Evolutionary conservation across 2,888 invertebrate genomes (phyloP), one percentile per base, ranked within the genome.

Genomic region (Oscheius myriophilus): DNA sequence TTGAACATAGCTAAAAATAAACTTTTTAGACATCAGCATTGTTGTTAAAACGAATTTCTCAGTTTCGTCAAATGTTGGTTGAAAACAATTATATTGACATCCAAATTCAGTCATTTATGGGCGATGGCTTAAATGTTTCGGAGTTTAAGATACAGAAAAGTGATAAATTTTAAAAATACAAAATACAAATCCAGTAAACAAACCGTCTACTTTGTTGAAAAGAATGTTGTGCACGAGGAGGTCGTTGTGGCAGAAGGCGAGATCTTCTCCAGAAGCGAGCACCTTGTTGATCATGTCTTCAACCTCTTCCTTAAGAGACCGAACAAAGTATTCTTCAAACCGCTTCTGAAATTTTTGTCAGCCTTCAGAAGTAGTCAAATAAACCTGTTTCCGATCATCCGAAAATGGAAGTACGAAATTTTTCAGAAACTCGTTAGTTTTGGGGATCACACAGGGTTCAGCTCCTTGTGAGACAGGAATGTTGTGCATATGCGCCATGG

Each of bases 201-300:
- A 18, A 69, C 61, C 39, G 41, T 16, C n/a, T 18, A 53, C 78
- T 86, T 91, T 89, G 86, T 94, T 91, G 88, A 92, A 92, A 82
- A 98, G 91, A 75, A 98, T 92, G 89, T 98, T 98, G 85, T 92
- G 94, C 86, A 97, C 90, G 84, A 98, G 90, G 77, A 96, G 91
- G 90, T 98, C 98, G 89, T 98, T 98, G 90, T 98, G 98, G 87
- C 93, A 92, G 90, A 96, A 96, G 71, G 95, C 96, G 76, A 95
- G 51, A 14, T 69, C 61, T 26, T 74, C 72, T 3, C 72, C 51
- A 1, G 65, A 55, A 2, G 45, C 43, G n/a, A 26, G 25, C 21
- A 65, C 45, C 1, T 55, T 16, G 7, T 16, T 42, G 3, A 39
- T 67, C 23, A 72, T 55, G 26, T 67, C 67, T 23, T 66, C 18